Percentiles rank a stretch among this genome's conserved stretches.
These are phyloP conservation scores for Pimephales promelas DNA, from an alignment of 2,113 vertebrate species.

Conservation along the genomic window DNA sequence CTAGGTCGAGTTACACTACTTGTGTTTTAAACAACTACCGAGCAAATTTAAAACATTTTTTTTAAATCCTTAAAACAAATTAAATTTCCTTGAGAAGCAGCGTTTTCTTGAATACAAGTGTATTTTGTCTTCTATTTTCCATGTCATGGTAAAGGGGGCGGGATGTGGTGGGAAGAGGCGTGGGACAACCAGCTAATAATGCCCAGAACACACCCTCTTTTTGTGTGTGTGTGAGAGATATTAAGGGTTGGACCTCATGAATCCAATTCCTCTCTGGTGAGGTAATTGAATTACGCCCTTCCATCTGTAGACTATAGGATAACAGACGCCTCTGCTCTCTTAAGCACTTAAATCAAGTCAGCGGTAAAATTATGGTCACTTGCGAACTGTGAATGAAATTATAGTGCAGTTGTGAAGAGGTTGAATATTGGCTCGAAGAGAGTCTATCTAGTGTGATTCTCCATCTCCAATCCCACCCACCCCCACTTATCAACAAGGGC, in stretches of 20 bases:
- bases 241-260: conserved; percentile 41
- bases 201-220: conserved; percentile 25
- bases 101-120: neutral
- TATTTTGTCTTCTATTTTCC: neutral
- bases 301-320: conserved; percentile 70
- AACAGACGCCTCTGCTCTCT: conserved; percentile 69
- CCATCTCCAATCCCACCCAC: conserved; percentile 50
- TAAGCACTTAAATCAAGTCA: conserved; percentile 77
- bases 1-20: too few species aligned
- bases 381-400: conserved; percentile 71
- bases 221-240: conserved; percentile 6
- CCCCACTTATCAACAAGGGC: conserved; percentile 42
- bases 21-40: too few species aligned
- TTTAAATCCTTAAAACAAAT: neutral
- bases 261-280: conserved; percentile 55
- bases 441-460: conserved; percentile 71
- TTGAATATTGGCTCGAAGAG: conserved; percentile 62
- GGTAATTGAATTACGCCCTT: conserved; percentile 69
- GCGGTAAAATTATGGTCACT: conserved; percentile 77
- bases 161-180: neutral
- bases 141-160: neutral
- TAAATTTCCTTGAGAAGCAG: neutral
- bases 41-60: too few species aligned
- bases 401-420: conserved; percentile 66
- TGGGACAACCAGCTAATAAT: neutral